phyloP scores from a whole-genome alignment of 2,888 invertebrate species.

The Resseliella maxima region DNA sequence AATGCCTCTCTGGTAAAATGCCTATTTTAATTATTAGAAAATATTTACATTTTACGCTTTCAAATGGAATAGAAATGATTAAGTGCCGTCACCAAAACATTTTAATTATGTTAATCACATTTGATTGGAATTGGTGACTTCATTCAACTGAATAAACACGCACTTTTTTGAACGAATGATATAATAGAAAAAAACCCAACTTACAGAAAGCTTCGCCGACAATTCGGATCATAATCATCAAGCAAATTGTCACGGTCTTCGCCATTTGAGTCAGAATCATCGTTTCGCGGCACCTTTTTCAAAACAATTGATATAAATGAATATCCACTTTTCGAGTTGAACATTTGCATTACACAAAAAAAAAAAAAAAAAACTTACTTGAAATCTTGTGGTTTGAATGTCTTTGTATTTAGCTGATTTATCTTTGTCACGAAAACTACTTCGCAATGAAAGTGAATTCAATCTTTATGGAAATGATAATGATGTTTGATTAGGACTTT shows the following conservation, averaged over 20 bases:
- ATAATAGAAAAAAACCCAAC: no score
- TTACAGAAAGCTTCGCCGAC: slow-evolving; percentile 83
- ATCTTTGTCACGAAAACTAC: slow-evolving; percentile 74
- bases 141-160: no score
- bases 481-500: no score
- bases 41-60: no score
- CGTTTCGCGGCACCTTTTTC: slow-evolving; percentile 55
- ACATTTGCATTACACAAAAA: no score
- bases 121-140: not conserved
- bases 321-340: no score
- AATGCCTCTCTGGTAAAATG: slow-evolving; percentile 89
- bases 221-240: slow-evolving; percentile 75
- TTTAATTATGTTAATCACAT: slow-evolving; percentile 31
- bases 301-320: not conserved
- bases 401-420: slow-evolving; percentile 74
- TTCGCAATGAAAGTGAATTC: slow-evolving; percentile 69
- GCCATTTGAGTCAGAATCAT: slow-evolving; percentile 68
- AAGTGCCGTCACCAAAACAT: not conserved
- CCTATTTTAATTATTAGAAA: no score
- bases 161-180: no score
- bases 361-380: slow-evolving; percentile 69
- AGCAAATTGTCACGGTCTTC: slow-evolving; percentile 68
- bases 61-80: no score
- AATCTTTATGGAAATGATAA: slow-evolving; percentile 60
- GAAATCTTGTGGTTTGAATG: slow-evolving; percentile 73